Percentiles rank a stretch among this genome's conserved stretches.
Evolutionary conservation across 2,113 vertebrate genomes (phyloP).

Genomic region (Echinops telfairi): DNA sequence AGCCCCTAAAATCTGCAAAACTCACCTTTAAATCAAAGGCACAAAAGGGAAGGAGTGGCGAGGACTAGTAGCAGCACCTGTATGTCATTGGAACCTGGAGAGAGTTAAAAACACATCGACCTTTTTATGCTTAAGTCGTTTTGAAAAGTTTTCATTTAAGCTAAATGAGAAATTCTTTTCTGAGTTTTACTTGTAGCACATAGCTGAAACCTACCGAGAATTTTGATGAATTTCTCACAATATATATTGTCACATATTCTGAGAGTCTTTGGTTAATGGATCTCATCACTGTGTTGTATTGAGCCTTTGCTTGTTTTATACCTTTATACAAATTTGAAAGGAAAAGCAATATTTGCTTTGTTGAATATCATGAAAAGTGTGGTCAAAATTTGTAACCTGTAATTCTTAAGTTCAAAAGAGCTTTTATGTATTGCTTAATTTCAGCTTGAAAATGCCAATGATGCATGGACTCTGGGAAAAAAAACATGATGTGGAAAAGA

Average conservation of each 20-base stretch:
- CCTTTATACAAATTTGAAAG: constrained; percentile 60
- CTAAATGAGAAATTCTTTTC: constrained; percentile 8
- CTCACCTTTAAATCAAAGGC: background rate
- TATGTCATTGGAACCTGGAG: background rate
- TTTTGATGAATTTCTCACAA: constrained; percentile 32
- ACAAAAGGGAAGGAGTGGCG: background rate
- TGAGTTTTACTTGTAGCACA: constrained; percentile 40
- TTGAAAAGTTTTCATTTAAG: constrained; percentile 58
- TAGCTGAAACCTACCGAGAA: constrained; percentile 59
- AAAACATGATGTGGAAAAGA: no score
- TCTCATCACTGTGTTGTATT: constrained; percentile 16
- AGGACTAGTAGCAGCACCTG: background rate
- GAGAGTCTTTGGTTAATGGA: constrained; percentile 36
- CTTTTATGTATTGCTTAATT: constrained; percentile 69
- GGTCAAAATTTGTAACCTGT: constrained; percentile 65
- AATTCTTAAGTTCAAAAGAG: constrained; percentile 69
- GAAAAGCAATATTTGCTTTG: constrained; percentile 16
- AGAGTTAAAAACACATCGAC: constrained; percentile 34
- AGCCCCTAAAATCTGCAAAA: background rate
- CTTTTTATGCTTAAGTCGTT: constrained; percentile 14
- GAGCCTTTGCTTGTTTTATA: constrained; percentile 51
- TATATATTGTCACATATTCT: constrained; percentile 17
- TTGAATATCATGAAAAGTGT: constrained; percentile 61
- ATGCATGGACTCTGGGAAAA: background rate
- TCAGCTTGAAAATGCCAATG: constrained; percentile 45